Conservation (phyloP, 2,888 invertebrate species). For the Coecobrya sp. region DNA sequence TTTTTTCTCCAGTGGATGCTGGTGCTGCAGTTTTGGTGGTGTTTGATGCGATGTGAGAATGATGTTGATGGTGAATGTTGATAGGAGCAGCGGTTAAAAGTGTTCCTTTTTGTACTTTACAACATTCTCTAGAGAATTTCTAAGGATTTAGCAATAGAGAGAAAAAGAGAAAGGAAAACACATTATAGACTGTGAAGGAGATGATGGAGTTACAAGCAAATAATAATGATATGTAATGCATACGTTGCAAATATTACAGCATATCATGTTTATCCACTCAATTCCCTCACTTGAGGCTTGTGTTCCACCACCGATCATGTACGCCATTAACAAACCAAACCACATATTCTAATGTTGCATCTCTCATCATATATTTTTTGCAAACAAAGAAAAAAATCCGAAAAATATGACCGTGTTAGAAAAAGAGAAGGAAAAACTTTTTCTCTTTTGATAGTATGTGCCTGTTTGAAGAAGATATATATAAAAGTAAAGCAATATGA, state of each 20-base stretch:
- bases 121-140: not conserved
- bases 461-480: not conserved
- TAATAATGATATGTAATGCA: constrained; percentile 2
- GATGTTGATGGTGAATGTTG: constrained; percentile 7
- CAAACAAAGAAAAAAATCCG: not conserved
- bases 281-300: not conserved
- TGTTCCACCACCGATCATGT: not conserved
- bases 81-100: constrained; percentile 12
- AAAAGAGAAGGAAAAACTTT: not conserved
- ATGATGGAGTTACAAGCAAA: constrained; percentile 11
- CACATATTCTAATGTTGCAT: not conserved
- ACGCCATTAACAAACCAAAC: no score
- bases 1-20: not conserved
- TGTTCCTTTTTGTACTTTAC: constrained; percentile 1
- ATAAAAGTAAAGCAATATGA: not conserved
- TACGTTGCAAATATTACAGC: not conserved
- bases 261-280: constrained; percentile 8
- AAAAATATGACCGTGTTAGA: not conserved
- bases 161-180: constrained; percentile 7
- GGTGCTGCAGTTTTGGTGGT: not conserved
- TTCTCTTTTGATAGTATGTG: not conserved
- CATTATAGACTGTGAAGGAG: no score
- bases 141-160: constrained; percentile 17
- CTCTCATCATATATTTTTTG: not conserved
- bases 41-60: not conserved